Base-by-base conservation (phyloP, 1,140 invertebrate species). In the Copidosoma floridanum region DNA sequence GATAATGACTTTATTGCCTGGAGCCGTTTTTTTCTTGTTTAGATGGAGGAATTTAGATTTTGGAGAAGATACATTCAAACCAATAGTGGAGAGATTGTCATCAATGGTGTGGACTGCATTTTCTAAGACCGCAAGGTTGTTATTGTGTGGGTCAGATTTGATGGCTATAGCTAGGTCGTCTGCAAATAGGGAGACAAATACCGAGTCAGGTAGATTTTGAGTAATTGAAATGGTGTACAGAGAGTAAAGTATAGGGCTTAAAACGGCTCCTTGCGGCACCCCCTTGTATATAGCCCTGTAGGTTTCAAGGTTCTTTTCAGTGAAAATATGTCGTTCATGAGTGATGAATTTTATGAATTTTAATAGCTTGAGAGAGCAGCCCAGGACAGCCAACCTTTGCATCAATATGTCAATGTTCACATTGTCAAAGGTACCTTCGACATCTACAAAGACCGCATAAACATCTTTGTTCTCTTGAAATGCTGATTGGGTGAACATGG, bases 401-500 rank as follows among this genome's bases (percentile, higher is more conserved):
- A 27, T 24, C 20, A 66, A 32, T n/a, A 57, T 51, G 2, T 47
- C 7, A 0, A 58, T 58, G 6, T 32, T 46, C 0, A 68, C 65
- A 26, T 66, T 65, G 32, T 68, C 54, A 44, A 57, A 65, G 0
- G 67, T 65, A 3, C 61, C 59, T 18, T 61, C 16, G 10, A 68
- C 32, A 32, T 66, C 65, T 7, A 66, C 1, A 37, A 65, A 60
- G 1, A 63, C 18, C 1, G 56, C 56, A 5, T 14, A 23, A 12
- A 51, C 27, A 14, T 29, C n/a, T 41, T 62, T 24, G 1, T 24
- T 51, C 7, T 53, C 21, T 0, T 11, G 8, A 5, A 63, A 27
- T 3, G 43, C 43, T 7, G 47, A 48, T 11, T 56, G 20, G 4
- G 63, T 63, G 14, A 61, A 55, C 1, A 64, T 23, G 0, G 43